phyloP scores from a whole-genome alignment of 92 coral and sea anemone species.

The Palythoa grandis region DNA sequence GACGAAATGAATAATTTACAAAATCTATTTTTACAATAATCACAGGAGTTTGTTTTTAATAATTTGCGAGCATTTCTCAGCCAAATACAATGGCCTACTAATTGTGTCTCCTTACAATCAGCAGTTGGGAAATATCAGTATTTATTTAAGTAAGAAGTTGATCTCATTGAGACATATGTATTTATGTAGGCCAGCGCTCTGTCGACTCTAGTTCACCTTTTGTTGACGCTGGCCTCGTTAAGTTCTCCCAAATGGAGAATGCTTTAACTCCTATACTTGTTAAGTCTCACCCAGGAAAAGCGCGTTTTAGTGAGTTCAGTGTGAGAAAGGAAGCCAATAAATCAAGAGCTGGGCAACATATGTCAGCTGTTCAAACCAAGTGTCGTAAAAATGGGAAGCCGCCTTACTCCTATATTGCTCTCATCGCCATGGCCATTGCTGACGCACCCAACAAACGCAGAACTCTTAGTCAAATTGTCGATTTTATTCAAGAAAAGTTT shows the following conservation, averaged over 20 bases:
- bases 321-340: constrained; percentile 8
- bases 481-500: constrained; percentile 70
- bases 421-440: constrained; percentile 87
- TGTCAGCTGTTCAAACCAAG: not conserved
- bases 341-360: not conserved
- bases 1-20: too few relatives aligned
- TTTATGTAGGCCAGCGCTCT: too few relatives aligned
- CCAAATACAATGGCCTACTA: too few relatives aligned
- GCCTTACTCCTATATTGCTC: constrained; percentile 88
- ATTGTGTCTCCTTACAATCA: too few relatives aligned
- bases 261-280: not conserved
- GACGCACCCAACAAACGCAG: constrained; percentile 74
- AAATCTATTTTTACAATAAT: too few relatives aligned
- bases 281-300: not conserved
- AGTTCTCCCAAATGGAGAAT: constrained; percentile 13
- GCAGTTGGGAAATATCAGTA: too few relatives aligned
- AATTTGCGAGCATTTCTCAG: too few relatives aligned
- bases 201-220: too few relatives aligned
- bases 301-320: not conserved
- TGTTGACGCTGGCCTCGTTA: too few relatives aligned
- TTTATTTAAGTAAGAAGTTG: too few relatives aligned
- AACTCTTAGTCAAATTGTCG: constrained; percentile 81
- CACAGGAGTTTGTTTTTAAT: too few relatives aligned
- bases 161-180: too few relatives aligned
- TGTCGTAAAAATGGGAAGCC: constrained; percentile 76